Conservation (phyloP, 23 tunicate genomes). For the Phallusia fumigata region DNA sequence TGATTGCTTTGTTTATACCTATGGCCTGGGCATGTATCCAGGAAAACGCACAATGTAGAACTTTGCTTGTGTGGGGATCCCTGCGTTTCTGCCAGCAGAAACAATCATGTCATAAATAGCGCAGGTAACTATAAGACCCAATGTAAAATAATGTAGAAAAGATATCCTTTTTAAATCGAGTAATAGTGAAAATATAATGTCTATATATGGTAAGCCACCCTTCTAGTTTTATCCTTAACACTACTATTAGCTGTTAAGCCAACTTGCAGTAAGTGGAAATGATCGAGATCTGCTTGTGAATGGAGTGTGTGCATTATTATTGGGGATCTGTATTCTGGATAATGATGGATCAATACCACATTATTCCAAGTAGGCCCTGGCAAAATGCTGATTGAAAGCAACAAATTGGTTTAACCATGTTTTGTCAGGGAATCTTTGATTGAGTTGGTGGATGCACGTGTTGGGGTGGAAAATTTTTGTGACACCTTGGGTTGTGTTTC, state of each 20-base stretch:
- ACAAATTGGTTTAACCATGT: not conserved
- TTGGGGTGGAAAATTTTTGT: slow-evolving; percentile 77
- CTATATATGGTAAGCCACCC: no score
- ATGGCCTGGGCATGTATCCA: no score
- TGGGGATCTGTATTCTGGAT: slow-evolving; percentile 88
- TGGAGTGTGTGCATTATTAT: slow-evolving; percentile 81
- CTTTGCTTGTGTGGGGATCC: no score
- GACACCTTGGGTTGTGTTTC: slow-evolving; percentile 56
- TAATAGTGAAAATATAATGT: no score
- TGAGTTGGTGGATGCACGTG: slow-evolving; percentile 71
- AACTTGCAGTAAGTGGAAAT: slow-evolving; percentile 71
- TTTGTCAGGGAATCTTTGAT: slow-evolving; percentile 60
- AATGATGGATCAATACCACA: slow-evolving; percentile 85
- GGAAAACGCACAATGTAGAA: no score
- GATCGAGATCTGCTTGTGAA: slow-evolving; percentile 61
- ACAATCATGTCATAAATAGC: no score
- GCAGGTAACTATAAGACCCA: no score
- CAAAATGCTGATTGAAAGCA: not conserved
- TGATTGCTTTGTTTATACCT: no score
- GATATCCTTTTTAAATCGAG: no score
- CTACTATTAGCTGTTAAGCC: slow-evolving; percentile 56
- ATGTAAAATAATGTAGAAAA: no score
- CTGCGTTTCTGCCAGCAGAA: no score
- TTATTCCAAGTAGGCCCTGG: slow-evolving; percentile 67
- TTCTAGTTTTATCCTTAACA: not conserved